A percentile compares a stretch with the other conserved stretches of the same genome.
phyloP scores from a whole-genome alignment of 2,113 vertebrate genomes.

The Tachuris rubrigastra region DNA sequence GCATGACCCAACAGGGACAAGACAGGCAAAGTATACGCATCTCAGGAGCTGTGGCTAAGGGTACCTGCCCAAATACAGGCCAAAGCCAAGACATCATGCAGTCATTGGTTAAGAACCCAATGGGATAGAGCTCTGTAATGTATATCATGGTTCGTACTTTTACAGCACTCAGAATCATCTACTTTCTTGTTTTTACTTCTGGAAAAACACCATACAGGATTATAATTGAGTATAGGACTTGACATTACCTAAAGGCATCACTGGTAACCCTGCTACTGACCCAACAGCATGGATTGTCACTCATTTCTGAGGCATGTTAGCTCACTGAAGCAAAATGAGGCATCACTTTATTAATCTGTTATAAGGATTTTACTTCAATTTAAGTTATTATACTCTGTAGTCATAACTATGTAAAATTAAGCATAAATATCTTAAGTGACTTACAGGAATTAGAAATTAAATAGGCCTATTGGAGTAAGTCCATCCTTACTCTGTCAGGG shows the following conservation, averaged over 20 bases:
- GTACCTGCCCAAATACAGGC: background rate
- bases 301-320: background rate
- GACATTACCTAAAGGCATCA: background rate
- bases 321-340: background rate
- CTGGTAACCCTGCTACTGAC: background rate
- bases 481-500: background rate
- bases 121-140: background rate
- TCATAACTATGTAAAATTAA: constrained; percentile 62
- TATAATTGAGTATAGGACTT: background rate
- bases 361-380: constrained; percentile 38
- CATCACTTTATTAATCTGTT: background rate
- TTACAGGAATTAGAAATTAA: constrained; percentile 3
- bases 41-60: background rate
- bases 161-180: background rate
- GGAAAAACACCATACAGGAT: background rate
- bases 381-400: constrained; percentile 33
- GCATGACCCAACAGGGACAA: background rate
- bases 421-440: constrained; percentile 18
- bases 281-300: background rate
- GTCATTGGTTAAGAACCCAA: fast-evolving
- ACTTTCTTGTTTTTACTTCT: background rate
- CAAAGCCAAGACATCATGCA: background rate
- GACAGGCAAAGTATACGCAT: too few species aligned
- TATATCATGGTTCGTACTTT: fast-evolving
- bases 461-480: background rate